A percentile compares a stretch with the other conserved stretches of the same genome.
Conservation (phyloP, 2,113 vertebrate species). For the Pluvialis apricaria region DNA sequence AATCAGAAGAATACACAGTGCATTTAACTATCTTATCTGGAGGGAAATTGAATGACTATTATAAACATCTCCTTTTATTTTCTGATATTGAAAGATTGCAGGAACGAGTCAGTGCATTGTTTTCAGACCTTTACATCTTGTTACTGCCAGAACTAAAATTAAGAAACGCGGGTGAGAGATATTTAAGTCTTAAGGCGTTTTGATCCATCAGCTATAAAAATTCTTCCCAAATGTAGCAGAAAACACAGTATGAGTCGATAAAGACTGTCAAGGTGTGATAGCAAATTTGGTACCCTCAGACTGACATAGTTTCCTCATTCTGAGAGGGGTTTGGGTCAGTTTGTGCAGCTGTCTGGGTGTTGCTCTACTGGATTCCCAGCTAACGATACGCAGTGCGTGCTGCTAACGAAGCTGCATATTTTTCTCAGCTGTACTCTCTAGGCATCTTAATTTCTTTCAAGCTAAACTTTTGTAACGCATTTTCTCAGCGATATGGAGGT, state of each 20-base stretch:
- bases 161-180: neutral
- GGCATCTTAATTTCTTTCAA: neutral
- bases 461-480: neutral
- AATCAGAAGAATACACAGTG: neutral
- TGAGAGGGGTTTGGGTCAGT: neutral
- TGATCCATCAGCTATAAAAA: neutral
- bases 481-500: neutral
- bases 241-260: neutral
- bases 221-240: neutral
- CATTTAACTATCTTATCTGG: neutral
- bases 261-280: neutral
- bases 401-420: neutral
- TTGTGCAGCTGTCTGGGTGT: neutral
- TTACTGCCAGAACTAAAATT: neutral
- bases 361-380: neutral
- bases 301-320: neutral
- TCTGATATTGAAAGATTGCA: neutral
- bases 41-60: neutral
- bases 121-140: neutral
- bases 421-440: neutral
- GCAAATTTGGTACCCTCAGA: neutral
- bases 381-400: neutral
- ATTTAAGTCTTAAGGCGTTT: neutral
- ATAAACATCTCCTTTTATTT: neutral
- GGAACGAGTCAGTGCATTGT: neutral